phyloP scores from a whole-genome alignment of 2,888 invertebrate species.

The Apodemia mormo region DNA sequence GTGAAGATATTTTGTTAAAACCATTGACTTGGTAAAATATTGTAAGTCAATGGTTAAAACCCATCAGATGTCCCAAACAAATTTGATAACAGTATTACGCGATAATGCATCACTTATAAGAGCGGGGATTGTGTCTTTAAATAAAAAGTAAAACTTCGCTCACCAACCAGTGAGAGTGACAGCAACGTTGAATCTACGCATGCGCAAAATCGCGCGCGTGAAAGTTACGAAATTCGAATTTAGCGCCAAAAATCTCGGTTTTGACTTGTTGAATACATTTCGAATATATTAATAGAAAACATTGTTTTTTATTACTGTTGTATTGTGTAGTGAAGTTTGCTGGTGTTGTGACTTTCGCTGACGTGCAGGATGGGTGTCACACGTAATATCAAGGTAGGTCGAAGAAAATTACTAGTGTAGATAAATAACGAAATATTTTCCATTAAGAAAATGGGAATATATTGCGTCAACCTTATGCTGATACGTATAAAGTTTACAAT shows the following conservation, averaged over 20 bases:
- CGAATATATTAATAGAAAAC: conserved; percentile 16
- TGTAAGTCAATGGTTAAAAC: background rate
- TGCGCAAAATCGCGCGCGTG: conserved; percentile 51
- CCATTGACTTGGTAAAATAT: too few relatives aligned
- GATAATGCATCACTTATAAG: conserved; percentile 54
- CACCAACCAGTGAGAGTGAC: conserved; percentile 71
- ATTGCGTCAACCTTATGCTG: background rate
- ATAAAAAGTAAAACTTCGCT: conserved; percentile 69
- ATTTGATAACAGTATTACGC: conserved; percentile 65
- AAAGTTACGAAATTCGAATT: conserved; percentile 60
- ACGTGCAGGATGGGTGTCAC: conserved; percentile 61
- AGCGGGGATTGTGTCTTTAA: conserved; percentile 68
- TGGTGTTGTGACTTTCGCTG: conserved; percentile 64
- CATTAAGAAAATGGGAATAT: background rate
- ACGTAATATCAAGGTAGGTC: conserved; percentile 61
- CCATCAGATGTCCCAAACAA: conserved; percentile 51
- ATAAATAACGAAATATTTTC: background rate
- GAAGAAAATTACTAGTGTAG: background rate
- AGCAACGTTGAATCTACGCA: conserved; percentile 53
- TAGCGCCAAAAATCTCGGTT: conserved; percentile 46
- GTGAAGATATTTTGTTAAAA: too few relatives aligned
- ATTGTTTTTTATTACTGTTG: conserved; percentile 41
- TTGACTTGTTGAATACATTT: conserved; percentile 1
- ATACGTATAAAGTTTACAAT: background rate
- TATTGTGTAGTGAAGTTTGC: conserved; percentile 48